Evolutionary conservation across 1,140 invertebrate genomes (phyloP).

Genomic region (Tyrophagus putrescentiae): DNA sequence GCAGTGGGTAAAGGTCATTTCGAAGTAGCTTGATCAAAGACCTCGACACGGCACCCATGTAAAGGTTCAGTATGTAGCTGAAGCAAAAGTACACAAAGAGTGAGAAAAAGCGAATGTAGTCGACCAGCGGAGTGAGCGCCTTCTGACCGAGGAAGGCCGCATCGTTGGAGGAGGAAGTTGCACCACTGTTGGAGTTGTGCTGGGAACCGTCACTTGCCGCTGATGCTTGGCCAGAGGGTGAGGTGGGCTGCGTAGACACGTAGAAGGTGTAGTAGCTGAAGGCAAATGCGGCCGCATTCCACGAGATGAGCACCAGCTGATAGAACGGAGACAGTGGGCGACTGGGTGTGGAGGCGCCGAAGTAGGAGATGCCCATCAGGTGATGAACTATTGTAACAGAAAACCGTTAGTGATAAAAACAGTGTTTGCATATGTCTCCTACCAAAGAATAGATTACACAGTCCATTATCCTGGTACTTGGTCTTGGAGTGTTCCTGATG

Average conservation of each 20-base stretch:
- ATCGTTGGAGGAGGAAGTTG: background rate
- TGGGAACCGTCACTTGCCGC: no score
- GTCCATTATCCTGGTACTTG: no score
- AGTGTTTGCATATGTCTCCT: background rate
- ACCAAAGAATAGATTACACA: background rate
- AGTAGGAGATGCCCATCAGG: background rate
- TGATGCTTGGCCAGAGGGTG: no score
- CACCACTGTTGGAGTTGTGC: no score
- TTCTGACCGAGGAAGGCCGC: background rate
- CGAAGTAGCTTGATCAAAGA: background rate
- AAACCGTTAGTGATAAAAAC: background rate
- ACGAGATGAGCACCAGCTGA: background rate
- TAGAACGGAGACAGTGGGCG: background rate
- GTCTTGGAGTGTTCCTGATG: no score
- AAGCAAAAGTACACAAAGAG: background rate
- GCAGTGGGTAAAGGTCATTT: background rate
- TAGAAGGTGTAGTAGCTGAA: background rate
- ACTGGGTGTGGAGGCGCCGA: background rate
- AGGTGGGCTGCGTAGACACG: background rate
- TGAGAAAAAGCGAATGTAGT: constrained; percentile 1
- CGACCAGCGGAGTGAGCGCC: background rate
- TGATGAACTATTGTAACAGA: background rate
- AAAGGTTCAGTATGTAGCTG: background rate
- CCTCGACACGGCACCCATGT: background rate
- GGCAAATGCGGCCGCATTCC: background rate